Evolutionary conservation across 2,888 invertebrate genomes (phyloP).

Genomic region (Euproctis similis): DNA sequence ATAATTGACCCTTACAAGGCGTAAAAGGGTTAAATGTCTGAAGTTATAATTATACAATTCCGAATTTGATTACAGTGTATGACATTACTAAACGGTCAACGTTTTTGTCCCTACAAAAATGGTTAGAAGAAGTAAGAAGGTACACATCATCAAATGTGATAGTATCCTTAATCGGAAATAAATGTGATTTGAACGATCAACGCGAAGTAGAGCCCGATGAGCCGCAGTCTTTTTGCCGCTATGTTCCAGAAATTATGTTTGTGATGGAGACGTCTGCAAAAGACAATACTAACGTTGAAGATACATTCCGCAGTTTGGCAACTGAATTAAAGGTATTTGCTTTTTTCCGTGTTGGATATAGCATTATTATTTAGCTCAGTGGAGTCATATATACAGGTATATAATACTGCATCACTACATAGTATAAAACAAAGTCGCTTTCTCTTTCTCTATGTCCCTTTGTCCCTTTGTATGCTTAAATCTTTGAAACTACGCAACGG

Average conservation of each 20-base stretch:
- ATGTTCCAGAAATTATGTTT: slow-evolving; percentile 89
- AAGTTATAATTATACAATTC: too few relatives aligned
- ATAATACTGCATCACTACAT: too few relatives aligned
- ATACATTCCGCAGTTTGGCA: slow-evolving; percentile 89
- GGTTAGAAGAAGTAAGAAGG: slow-evolving; percentile 96
- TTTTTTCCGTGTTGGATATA: too few relatives aligned
- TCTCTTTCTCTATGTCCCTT: too few relatives aligned
- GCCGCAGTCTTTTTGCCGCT: slow-evolving; percentile 89
- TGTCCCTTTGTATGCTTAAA: too few relatives aligned
- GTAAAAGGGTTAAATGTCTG: too few relatives aligned
- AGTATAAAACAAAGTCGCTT: too few relatives aligned
- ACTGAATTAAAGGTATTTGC: slow-evolving; percentile 88
- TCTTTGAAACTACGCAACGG: too few relatives aligned
- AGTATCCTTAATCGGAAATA: slow-evolving; percentile 93
- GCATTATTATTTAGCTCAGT: too few relatives aligned
- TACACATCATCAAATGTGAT: slow-evolving; percentile 95
- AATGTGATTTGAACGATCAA: slow-evolving; percentile 88
- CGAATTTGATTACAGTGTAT: slow-evolving; percentile 81
- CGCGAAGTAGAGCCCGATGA: slow-evolving; percentile 91
- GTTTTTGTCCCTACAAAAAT: slow-evolving; percentile 92
- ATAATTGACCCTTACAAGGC: too few relatives aligned
- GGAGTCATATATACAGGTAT: too few relatives aligned
- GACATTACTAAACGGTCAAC: slow-evolving; percentile 95
- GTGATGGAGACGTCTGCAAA: slow-evolving; percentile 94
- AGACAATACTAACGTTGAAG: slow-evolving; percentile 93